These are phyloP conservation scores for Clepsis dumicolana DNA, from an alignment of 2,888 invertebrate genomes.

Conservation along the genomic window DNA sequence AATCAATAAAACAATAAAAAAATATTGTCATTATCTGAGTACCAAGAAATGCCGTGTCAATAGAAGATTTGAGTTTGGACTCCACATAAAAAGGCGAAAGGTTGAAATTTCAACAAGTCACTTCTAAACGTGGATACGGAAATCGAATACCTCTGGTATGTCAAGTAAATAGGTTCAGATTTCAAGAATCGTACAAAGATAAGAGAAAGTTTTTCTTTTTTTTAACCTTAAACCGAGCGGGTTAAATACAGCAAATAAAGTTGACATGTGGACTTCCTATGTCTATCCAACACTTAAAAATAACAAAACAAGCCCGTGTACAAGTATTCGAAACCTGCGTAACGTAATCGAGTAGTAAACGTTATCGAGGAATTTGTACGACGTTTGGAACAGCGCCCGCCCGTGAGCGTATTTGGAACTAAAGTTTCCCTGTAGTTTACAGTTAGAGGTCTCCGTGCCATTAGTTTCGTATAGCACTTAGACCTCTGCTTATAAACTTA, in stretches of 20 bases:
- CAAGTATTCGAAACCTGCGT: no score
- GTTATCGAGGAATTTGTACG: no score
- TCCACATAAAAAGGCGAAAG: not conserved
- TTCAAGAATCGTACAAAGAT: conserved; percentile 6
- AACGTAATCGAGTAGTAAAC: no score
- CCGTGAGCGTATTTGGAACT: no score
- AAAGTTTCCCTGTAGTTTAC: no score
- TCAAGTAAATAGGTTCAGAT: not conserved
- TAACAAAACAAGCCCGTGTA: no score
- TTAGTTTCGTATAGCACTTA: no score
- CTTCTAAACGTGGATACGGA: not conserved
- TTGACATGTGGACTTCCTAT: no score
- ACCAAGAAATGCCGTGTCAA: not conserved
- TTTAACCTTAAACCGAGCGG: not conserved
- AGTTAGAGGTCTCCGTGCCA: no score
- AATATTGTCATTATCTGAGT: not conserved
- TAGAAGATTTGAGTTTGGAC: not conserved
- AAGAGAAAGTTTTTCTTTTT: not conserved
- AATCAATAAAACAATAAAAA: conserved; percentile 1
- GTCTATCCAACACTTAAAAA: no score
- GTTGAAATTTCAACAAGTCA: not conserved
- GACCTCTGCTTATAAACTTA: no score
- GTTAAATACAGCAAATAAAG: not conserved
- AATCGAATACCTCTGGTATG: not conserved
- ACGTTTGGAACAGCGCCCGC: no score